Percentiles rank a stretch among this genome's conserved stretches.
phyloP scores from a whole-genome alignment of 2,888 invertebrate species.

The Drosophila pullipes region DNA sequence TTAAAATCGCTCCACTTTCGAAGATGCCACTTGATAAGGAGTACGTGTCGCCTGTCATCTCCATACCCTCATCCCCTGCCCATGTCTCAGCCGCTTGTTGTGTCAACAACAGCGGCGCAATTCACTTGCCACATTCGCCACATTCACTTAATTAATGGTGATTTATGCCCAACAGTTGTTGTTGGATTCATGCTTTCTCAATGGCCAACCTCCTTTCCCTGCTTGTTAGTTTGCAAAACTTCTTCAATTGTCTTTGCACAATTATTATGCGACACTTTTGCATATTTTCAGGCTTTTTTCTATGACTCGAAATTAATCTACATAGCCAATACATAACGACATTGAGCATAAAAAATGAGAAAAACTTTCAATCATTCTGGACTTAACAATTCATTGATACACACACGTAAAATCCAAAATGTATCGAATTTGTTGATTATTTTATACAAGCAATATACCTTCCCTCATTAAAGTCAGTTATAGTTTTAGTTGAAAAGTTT shows the following conservation, averaged over 20 bases:
- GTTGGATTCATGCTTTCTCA: slow-evolving; percentile 15
- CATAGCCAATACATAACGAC: background rate
- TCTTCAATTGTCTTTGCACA: slow-evolving; percentile 66
- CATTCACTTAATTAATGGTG: slow-evolving; percentile 73
- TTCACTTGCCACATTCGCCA: slow-evolving; percentile 58
- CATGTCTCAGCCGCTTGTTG: slow-evolving; percentile 37
- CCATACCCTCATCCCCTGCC: background rate
- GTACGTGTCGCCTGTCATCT: slow-evolving; percentile 20
- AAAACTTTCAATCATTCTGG: background rate
- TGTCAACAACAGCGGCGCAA: slow-evolving; percentile 66
- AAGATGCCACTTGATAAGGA: slow-evolving; percentile 37
- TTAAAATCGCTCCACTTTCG: slow-evolving; percentile 48
- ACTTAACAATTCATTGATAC: background rate
- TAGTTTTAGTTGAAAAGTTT: background rate
- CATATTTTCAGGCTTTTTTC: slow-evolving; percentile 7
- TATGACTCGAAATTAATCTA: slow-evolving; percentile 8
- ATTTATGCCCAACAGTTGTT: slow-evolving; percentile 65
- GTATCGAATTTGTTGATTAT: background rate
- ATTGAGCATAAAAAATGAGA: background rate
- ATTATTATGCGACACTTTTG: slow-evolving; percentile 28
- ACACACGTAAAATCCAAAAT: background rate
- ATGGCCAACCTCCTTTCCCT: slow-evolving; percentile 4
- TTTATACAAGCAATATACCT: background rate
- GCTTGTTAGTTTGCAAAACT: slow-evolving; percentile 30
- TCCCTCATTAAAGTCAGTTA: background rate